Conservation (phyloP, 2,888 invertebrate species). For the Carpatolechia fugitivella region DNA sequence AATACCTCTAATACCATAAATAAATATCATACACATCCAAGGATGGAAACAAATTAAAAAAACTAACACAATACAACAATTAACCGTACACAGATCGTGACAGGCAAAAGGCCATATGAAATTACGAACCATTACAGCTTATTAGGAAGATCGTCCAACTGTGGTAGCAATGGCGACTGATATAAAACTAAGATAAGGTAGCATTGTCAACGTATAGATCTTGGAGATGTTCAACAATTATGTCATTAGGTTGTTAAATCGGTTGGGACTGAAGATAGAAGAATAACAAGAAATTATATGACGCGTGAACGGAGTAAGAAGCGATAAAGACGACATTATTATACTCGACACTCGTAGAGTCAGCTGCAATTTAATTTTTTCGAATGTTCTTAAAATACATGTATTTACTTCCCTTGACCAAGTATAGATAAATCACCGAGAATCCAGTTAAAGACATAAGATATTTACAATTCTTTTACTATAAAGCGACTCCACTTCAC, state of each 20-base stretch:
- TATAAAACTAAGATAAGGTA: constrained; percentile 30
- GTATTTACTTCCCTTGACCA: too few relatives aligned
- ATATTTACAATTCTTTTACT: too few relatives aligned
- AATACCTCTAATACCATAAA: constrained; percentile 15
- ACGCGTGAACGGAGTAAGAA: neutral
- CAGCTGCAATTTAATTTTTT: too few relatives aligned
- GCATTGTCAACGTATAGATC: constrained; percentile 29
- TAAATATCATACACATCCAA: constrained; percentile 15
- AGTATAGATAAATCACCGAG: too few relatives aligned
- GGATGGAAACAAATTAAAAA: constrained; percentile 26
- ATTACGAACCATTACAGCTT: constrained; percentile 44
- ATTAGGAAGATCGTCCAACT: constrained; percentile 51
- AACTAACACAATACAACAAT: constrained; percentile 34
- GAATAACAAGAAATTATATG: constrained; percentile 12
- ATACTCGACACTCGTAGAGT: too few relatives aligned
- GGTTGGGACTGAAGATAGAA: constrained; percentile 23
- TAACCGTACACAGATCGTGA: constrained; percentile 52
- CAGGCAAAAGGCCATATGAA: constrained; percentile 49
- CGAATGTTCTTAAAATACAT: too few relatives aligned
- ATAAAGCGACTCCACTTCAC: too few relatives aligned
- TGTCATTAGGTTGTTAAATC: constrained; percentile 40
- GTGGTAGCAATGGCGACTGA: constrained; percentile 47
- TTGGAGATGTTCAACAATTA: constrained; percentile 28
- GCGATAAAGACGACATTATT: neutral
- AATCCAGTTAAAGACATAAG: too few relatives aligned